Conservation (phyloP, 2,113 vertebrate genomes). For the Ochotona princeps region DNA sequence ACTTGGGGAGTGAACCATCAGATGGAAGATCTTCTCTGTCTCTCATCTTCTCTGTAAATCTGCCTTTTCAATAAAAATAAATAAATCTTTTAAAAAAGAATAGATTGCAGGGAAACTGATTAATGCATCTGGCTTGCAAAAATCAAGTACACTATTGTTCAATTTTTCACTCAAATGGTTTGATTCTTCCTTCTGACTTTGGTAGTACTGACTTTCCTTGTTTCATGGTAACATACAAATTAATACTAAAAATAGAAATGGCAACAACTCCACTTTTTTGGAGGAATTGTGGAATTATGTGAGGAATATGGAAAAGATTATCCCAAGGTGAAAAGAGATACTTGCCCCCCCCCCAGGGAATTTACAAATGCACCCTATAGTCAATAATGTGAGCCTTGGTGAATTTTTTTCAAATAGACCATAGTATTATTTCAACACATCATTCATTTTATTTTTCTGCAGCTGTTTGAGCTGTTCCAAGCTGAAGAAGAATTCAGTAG, state of each 20-base stretch:
- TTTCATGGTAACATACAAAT: neutral
- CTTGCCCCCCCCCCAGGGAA: neutral
- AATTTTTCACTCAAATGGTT: neutral
- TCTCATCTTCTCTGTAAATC: no score
- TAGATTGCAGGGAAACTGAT: neutral
- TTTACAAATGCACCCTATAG: neutral
- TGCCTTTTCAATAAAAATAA: no score
- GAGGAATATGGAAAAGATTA: neutral
- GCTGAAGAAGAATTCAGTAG: conserved; percentile 40
- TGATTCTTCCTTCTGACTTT: neutral
- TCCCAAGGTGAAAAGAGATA: neutral
- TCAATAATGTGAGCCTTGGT: neutral
- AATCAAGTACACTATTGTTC: neutral
- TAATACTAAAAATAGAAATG: neutral
- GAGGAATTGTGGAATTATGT: no score
- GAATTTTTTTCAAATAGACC: neutral
- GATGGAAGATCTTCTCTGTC: no score
- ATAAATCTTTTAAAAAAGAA: neutral
- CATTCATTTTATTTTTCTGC: neutral
- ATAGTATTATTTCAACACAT: neutral
- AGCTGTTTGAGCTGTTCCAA: conserved; percentile 30
- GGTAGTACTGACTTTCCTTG: neutral
- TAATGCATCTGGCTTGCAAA: neutral
- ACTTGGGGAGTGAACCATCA: no score
- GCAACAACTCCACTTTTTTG: neutral